phyloP scores from a whole-genome alignment of 2,797 vertebrate genomes.

The Natrix natrix region DNA sequence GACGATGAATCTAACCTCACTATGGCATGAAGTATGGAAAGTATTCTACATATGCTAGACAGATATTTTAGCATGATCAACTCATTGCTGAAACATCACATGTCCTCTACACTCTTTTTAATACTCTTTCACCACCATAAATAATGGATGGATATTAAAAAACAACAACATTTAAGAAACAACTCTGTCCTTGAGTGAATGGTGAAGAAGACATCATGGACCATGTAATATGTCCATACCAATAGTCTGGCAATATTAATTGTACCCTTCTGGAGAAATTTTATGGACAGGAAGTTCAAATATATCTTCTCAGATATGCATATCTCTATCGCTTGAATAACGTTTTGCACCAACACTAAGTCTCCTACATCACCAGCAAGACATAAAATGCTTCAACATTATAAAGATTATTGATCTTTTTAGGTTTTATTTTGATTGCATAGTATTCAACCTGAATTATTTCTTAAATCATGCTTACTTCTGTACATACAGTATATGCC shows the following conservation, averaged over 20 bases:
- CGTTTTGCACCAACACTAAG: not conserved
- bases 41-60: not conserved
- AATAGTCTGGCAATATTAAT: not conserved
- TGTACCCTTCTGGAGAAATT: not conserved
- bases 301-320: not conserved
- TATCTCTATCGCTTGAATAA: not conserved
- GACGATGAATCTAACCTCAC: not conserved
- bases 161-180: not conserved
- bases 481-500: not conserved
- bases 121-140: not conserved
- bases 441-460: not conserved
- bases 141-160: not conserved
- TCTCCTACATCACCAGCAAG: not conserved
- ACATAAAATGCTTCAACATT: not conserved
- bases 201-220: not conserved
- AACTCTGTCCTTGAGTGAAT: not conserved
- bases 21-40: not conserved
- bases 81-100: not conserved
- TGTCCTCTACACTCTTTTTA: not conserved
- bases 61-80: not conserved
- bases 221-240: not conserved
- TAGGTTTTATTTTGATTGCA: not conserved
- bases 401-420: not conserved
- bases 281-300: not conserved
- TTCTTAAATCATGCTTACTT: not conserved